phyloP scores from a whole-genome alignment of 2,888 invertebrate genomes.

The Nomada fucata region DNA sequence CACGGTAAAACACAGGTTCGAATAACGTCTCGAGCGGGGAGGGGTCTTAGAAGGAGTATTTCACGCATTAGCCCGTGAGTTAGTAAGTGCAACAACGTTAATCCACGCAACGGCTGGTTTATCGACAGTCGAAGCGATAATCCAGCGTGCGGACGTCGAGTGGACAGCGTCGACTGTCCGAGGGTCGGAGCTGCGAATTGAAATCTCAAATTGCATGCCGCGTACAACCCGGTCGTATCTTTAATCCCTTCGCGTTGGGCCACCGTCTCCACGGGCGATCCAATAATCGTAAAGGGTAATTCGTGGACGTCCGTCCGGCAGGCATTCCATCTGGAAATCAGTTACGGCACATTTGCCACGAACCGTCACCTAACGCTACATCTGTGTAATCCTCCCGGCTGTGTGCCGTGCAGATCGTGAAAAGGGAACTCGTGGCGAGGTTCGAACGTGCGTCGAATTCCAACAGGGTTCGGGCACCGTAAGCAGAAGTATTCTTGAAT shows the following conservation, averaged over 20 bases:
- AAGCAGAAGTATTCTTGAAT: too few species aligned
- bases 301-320: conserved; percentile 57
- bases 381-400: conserved; percentile 7
- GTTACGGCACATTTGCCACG: conserved; percentile 65
- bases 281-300: conserved; percentile 69
- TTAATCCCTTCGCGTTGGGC: conserved; percentile 54
- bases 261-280: conserved; percentile 44
- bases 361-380: conserved; percentile 31
- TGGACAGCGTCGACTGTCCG: neutral
- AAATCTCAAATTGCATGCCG: conserved; percentile 63
- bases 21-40: neutral
- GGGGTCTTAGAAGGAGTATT: neutral
- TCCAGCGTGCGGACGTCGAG: neutral
- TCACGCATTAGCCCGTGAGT: neutral
- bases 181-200: conserved; percentile 55
- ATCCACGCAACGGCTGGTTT: conserved; percentile 30
- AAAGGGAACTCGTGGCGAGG: neutral
- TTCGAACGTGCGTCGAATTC: too few species aligned
- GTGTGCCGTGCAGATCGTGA: neutral
- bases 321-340: conserved; percentile 60
- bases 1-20: conserved; percentile 14
- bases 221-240: conserved; percentile 58
- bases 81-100: conserved; percentile 17
- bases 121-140: conserved; percentile 37
- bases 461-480: too few species aligned